These are phyloP conservation scores for Sebastes schlegelii DNA, from an alignment of 2,113 vertebrate genomes.

Conservation along the genomic window DNA sequence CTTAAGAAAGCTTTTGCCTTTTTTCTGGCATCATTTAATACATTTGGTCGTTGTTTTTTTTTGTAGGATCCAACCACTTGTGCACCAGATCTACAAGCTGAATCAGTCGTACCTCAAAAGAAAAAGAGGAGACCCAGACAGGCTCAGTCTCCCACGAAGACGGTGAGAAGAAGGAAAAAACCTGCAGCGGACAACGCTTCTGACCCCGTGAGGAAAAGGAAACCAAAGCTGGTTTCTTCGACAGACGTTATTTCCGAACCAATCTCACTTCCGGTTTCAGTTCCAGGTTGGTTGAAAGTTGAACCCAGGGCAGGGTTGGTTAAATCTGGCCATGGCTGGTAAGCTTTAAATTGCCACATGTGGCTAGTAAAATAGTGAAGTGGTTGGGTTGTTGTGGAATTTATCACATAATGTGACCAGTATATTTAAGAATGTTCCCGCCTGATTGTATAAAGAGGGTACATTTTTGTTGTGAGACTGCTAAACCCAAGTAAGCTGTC, in stretches of 20 bases:
- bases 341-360: background rate
- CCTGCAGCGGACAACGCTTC: background rate
- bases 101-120: conserved; percentile 55
- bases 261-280: conserved; percentile 26
- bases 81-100: conserved; percentile 20
- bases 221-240: conserved; percentile 56
- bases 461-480: background rate
- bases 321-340: background rate
- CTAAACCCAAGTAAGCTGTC: background rate
- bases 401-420: background rate
- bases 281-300: conserved; percentile 66
- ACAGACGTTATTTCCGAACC: conserved; percentile 16
- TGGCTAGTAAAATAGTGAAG: background rate
- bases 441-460: background rate
- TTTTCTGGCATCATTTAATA: background rate
- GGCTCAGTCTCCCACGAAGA: conserved; percentile 47
- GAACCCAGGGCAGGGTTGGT: background rate
- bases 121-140: conserved; percentile 65
- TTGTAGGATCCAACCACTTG: conserved; percentile 56
- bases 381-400: background rate
- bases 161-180: conserved; percentile 26
- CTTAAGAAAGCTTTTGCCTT: background rate
- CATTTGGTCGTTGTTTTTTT: background rate
- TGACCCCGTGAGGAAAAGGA: conserved; percentile 63
- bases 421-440: background rate